Evolutionary conservation across 1,140 invertebrate species (phyloP).

Genomic region (Pogonomyrmex barbatus): DNA sequence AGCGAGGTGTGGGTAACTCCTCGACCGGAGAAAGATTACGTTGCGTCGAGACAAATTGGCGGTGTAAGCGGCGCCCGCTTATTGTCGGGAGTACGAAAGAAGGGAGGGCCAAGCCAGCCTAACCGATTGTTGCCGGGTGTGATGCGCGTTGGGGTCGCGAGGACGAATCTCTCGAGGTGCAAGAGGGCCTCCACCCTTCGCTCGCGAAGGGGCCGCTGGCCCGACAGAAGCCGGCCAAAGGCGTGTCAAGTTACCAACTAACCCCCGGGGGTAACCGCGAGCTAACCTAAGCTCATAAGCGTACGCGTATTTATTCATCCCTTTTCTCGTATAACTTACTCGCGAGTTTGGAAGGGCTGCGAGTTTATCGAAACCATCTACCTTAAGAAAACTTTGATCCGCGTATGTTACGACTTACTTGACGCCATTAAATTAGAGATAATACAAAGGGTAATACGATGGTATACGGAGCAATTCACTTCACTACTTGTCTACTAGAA

Average conservation of each 20-base stretch:
- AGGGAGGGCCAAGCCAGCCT: slow-evolving; percentile 39
- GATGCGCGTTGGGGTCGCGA: slow-evolving; percentile 35
- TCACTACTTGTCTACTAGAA: neutral
- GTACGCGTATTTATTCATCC: slow-evolving; percentile 73
- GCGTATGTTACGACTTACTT: neutral
- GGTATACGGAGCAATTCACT: neutral
- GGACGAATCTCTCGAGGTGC: slow-evolving; percentile 72
- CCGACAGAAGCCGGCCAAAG: slow-evolving; percentile 86
- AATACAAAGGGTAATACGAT: neutral
- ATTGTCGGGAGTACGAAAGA: slow-evolving; percentile 41
- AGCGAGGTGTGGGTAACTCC: slow-evolving; percentile 17
- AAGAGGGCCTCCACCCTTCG: slow-evolving; percentile 80
- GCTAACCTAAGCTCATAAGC: slow-evolving; percentile 77
- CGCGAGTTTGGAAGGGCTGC: slow-evolving; percentile 59
- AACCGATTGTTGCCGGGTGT: slow-evolving; percentile 62
- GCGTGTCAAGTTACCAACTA: slow-evolving; percentile 83
- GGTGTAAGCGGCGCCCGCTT: slow-evolving; percentile 63
- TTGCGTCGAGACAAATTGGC: slow-evolving; percentile 71
- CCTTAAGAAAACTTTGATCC: slow-evolving; percentile 43
- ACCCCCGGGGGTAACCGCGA: slow-evolving; percentile 83
- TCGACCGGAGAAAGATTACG: slow-evolving; percentile 43
- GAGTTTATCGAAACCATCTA: slow-evolving; percentile 47
- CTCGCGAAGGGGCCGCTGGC: slow-evolving; percentile 83
- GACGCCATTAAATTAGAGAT: neutral
- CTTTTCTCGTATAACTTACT: slow-evolving; percentile 63